These are phyloP conservation scores for Corythaeola cristata DNA, from an alignment of 2,113 vertebrate species.

Conservation along the genomic window DNA sequence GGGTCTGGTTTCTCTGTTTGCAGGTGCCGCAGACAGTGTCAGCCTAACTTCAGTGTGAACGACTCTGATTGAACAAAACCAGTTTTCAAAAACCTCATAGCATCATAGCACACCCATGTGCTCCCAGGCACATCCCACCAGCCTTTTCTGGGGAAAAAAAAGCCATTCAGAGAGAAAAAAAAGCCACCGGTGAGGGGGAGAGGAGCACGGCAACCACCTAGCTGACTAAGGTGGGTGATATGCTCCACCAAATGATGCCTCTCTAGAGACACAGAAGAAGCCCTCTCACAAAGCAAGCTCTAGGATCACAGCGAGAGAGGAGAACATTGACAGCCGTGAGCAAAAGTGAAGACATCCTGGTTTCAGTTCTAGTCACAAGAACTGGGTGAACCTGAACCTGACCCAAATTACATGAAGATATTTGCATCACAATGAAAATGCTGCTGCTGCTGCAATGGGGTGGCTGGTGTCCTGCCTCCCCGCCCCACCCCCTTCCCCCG, in stretches of 20 bases:
- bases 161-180: not conserved
- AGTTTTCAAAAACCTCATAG: not conserved
- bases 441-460: not conserved
- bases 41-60: not conserved
- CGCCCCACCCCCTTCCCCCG: not conserved
- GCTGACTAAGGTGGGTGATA: not conserved
- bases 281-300: not conserved
- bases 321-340: not conserved
- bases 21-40: not conserved
- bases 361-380: slow-evolving; percentile 55
- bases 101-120: not conserved
- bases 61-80: not conserved
- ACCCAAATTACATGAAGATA: slow-evolving; percentile 36
- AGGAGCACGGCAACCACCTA: not conserved
- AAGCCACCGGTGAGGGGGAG: not conserved
- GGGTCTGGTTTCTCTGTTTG: not conserved
- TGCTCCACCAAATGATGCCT: not conserved
- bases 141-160: not conserved
- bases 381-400: slow-evolving; percentile 44
- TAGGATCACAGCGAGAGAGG: not conserved
- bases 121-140: not conserved
- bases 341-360: slow-evolving; percentile 53
- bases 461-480: not conserved
- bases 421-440: slow-evolving; percentile 62
- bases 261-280: not conserved